phyloP scores from a whole-genome alignment of 2,888 invertebrate genomes.

The Cremastinae sp. region DNA sequence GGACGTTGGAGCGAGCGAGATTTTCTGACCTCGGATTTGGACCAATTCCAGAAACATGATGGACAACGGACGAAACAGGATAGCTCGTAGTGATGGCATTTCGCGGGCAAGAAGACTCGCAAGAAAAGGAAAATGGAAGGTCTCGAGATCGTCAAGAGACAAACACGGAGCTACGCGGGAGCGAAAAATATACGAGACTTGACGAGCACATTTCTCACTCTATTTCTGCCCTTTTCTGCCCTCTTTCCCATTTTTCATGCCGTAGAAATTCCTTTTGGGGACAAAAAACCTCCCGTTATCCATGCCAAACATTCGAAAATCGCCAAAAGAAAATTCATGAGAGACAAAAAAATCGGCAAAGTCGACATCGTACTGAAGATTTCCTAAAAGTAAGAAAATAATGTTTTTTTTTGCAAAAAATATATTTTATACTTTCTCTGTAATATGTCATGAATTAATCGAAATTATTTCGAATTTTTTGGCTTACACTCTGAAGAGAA shows the following conservation, averaged over 20 bases:
- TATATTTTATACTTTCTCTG: too few species aligned
- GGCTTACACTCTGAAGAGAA: too few species aligned
- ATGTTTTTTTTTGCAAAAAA: too few species aligned
- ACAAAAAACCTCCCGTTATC: not conserved
- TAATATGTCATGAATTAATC: too few species aligned
- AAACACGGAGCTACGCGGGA: constrained; percentile 15
- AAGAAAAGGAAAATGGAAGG: constrained; percentile 15
- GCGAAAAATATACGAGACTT: constrained; percentile 44
- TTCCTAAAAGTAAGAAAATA: too few species aligned
- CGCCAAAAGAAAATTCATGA: not conserved
- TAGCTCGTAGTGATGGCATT: constrained; percentile 45
- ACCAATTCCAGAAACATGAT: constrained; percentile 67
- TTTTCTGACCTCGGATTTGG: constrained; percentile 64
- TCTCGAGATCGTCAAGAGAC: constrained; percentile 30
- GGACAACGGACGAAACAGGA: constrained; percentile 66
- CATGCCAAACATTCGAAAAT: not conserved
- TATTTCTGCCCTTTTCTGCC: constrained; percentile 6
- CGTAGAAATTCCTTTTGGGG: constrained; percentile 2
- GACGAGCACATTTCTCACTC: constrained; percentile 41
- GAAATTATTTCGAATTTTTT: too few species aligned
- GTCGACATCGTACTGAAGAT: too few species aligned
- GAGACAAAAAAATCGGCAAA: not conserved
- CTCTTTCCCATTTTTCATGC: not conserved
- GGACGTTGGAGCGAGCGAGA: constrained; percentile 34
- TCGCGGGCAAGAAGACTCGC: constrained; percentile 23